These are phyloP conservation scores for Ooceraea biroi DNA, from an alignment of 1,140 invertebrate species.

Conservation along the genomic window DNA sequence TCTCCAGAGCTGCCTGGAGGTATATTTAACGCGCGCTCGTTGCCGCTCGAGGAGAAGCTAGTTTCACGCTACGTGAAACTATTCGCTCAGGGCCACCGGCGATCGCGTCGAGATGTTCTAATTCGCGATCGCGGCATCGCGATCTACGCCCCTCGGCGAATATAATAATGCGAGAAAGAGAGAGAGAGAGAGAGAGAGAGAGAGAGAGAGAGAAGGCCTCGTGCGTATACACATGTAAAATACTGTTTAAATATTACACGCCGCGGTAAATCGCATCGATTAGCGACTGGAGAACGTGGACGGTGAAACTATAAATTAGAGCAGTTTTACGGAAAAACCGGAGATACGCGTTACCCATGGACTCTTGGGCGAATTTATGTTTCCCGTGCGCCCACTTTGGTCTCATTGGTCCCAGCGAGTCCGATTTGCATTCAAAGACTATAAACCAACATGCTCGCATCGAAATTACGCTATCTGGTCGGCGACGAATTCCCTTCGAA, in stretches of 20 bases:
- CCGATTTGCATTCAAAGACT: conserved; percentile 21
- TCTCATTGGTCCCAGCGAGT: conserved; percentile 1
- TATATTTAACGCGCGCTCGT: conserved; percentile 31
- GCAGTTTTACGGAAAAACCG: conserved; percentile 12
- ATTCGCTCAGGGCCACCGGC: background rate
- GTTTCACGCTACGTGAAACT: background rate
- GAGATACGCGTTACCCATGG: background rate
- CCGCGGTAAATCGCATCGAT: no score
- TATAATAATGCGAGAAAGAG: background rate
- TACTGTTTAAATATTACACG: conserved; percentile 12
- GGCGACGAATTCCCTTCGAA: background rate
- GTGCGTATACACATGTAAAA: background rate
- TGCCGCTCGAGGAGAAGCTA: background rate
- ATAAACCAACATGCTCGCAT: conserved; percentile 7
- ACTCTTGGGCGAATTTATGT: background rate
- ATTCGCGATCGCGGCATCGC: background rate
- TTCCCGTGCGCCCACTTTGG: background rate
- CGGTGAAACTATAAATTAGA: background rate
- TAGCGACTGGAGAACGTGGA: no score
- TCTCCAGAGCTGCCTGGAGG: background rate
- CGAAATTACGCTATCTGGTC: conserved; percentile 9
- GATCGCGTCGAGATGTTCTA: background rate
- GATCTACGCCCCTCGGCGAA: background rate
- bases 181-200: background rate
- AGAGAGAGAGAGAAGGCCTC: no score